phyloP scores from a whole-genome alignment of 2,113 vertebrate species.

The Mormoops blainvillei region DNA sequence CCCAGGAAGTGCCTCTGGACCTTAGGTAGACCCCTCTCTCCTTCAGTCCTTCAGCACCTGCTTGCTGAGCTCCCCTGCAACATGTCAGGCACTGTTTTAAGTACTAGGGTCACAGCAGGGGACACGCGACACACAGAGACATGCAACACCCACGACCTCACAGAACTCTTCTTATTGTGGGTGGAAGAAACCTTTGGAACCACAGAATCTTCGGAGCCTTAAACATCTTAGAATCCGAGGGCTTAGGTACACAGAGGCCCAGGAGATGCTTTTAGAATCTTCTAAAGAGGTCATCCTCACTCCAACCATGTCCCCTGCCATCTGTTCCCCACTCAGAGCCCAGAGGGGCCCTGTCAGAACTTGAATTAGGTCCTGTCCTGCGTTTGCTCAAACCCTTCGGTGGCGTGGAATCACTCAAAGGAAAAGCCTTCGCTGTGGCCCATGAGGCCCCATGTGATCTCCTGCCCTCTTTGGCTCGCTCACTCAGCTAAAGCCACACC shows the following conservation, averaged over 20 bases:
- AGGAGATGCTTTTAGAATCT: not conserved
- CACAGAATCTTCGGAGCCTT: not conserved
- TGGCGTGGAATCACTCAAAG: not conserved
- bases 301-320: not conserved
- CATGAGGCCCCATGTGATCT: rapidly evolving
- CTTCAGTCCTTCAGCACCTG: not conserved
- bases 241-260: not conserved
- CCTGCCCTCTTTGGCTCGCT: not conserved
- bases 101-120: not conserved
- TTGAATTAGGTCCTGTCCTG: not conserved
- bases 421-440: not conserved
- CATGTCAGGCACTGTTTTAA: not conserved
- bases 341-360: not conserved
- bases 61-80: not conserved
- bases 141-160: not conserved
- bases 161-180: not conserved
- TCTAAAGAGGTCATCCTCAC: not conserved
- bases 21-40: not conserved
- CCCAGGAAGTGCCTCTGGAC: not conserved
- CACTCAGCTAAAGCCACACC: not conserved
- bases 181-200: not conserved
- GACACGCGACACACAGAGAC: not conserved
- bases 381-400: not conserved
- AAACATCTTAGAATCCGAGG: not conserved
- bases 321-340: not conserved